Percentiles rank a stretch among this genome's conserved stretches.
These are phyloP conservation scores for Dusona sp. DNA, from an alignment of 2,888 invertebrate species.

Conservation along the genomic window DNA sequence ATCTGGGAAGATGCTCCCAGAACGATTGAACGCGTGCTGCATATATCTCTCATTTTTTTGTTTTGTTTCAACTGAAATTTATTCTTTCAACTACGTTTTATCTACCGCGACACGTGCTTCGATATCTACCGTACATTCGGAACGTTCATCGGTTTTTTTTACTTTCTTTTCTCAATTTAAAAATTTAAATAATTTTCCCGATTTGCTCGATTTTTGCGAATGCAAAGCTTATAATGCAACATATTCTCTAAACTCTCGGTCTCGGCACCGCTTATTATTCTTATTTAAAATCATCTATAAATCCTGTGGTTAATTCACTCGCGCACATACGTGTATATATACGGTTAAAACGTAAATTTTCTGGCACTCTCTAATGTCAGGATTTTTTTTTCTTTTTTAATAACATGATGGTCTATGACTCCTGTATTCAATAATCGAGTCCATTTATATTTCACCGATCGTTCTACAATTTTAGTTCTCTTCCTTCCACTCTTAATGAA, in stretches of 20 bases:
- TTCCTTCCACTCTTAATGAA: constrained; percentile 38
- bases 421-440: constrained; percentile 50
- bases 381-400: constrained; percentile 41
- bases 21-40: constrained; percentile 44
- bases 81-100: constrained; percentile 20
- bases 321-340: constrained; percentile 39
- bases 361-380: constrained; percentile 50
- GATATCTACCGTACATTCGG: constrained; percentile 47
- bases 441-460: constrained; percentile 45
- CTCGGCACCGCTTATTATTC: constrained; percentile 38
- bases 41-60: constrained; percentile 14
- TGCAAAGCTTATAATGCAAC: constrained; percentile 29
- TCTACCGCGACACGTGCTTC: constrained; percentile 27
- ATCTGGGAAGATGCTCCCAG: constrained; percentile 51
- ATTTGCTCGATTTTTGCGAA: constrained; percentile 40
- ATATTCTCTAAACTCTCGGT: constrained; percentile 40
- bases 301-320: constrained; percentile 39
- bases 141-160: constrained; percentile 19
- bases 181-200: constrained; percentile 13
- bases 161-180: constrained; percentile 9
- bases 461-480: constrained; percentile 41
- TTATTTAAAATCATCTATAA: constrained; percentile 44
- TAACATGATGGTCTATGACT: constrained; percentile 56
- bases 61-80: neutral
- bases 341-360: constrained; percentile 45